These are phyloP conservation scores for Lydus trimaculatus DNA, from an alignment of 2,888 invertebrate species.

Conservation along the genomic window DNA sequence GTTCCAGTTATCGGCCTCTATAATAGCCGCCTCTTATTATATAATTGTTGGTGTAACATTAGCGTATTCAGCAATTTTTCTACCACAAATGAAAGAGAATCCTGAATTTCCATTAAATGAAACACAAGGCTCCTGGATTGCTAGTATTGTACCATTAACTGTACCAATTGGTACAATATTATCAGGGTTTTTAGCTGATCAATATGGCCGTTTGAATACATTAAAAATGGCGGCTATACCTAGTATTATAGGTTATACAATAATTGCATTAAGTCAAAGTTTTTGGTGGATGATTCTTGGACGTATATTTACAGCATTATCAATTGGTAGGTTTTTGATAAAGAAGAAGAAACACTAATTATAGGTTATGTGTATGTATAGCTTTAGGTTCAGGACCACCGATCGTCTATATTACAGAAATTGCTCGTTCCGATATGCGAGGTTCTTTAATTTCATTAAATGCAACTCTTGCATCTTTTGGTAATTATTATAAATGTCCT, in stretches of 20 bases:
- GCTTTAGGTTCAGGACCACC: constrained; percentile 66
- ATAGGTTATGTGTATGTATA: constrained; percentile 27
- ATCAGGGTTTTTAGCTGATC: constrained; percentile 64
- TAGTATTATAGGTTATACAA: constrained; percentile 62
- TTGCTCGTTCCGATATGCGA: constrained; percentile 64
- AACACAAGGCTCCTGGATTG: constrained; percentile 63
- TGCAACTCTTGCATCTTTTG: constrained; percentile 65
- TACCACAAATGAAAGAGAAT: constrained; percentile 61
- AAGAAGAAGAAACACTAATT: background rate
- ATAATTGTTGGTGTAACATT: constrained; percentile 67
- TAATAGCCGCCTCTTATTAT: constrained; percentile 65
- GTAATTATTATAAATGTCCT: constrained; percentile 44
- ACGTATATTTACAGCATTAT: constrained; percentile 62
- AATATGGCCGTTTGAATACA: constrained; percentile 62
- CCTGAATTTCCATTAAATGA: constrained; percentile 50
- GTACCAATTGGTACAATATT: constrained; percentile 63
- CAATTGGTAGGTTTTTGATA: constrained; percentile 56
- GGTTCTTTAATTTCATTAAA: constrained; percentile 65
- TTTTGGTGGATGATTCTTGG: constrained; percentile 63
- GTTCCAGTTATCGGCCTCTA: constrained; percentile 63
- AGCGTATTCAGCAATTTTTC: constrained; percentile 66
- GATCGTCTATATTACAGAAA: constrained; percentile 67
- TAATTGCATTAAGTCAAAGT: constrained; percentile 62
- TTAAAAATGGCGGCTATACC: constrained; percentile 64
- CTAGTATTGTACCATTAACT: constrained; percentile 64